These are phyloP conservation scores for Heterodera filipjevi DNA, from an alignment of 2,888 invertebrate species.

Conservation along the genomic window DNA sequence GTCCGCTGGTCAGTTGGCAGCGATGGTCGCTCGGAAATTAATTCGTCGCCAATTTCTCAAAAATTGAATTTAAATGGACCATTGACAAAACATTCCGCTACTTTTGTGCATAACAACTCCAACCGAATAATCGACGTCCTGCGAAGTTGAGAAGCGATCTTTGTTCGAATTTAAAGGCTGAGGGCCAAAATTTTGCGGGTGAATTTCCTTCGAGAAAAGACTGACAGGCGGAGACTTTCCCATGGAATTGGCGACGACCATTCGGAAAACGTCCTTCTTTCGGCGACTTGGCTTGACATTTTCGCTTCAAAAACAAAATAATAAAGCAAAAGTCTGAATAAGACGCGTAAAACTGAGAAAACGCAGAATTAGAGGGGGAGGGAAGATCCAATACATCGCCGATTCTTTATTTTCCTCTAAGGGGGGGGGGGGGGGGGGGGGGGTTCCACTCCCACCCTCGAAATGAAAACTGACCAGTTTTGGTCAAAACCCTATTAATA, in stretches of 20 bases:
- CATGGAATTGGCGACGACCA: constrained; percentile 17
- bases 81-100: background rate
- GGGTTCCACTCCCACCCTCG: no score
- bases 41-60: no score
- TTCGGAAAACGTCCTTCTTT: constrained; percentile 17
- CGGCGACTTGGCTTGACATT: background rate
- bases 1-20: background rate
- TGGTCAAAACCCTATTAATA: no score
- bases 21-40: background rate
- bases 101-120: constrained; percentile 19
- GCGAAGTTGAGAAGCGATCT: background rate
- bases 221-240: background rate
- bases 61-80: no score
- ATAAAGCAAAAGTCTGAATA: background rate
- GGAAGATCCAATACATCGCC: no score
- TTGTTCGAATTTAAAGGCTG: background rate
- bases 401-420: no score
- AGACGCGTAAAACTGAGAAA: background rate
- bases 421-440: no score
- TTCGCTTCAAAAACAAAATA: background rate
- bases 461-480: no score
- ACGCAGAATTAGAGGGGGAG: constrained; percentile 1
- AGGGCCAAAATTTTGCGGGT: background rate
- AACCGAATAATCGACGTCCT: constrained; percentile 16
- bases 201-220: background rate